phyloP scores from a whole-genome alignment of 2,797 vertebrate genomes.

The Anisognathus igniventris region DNA sequence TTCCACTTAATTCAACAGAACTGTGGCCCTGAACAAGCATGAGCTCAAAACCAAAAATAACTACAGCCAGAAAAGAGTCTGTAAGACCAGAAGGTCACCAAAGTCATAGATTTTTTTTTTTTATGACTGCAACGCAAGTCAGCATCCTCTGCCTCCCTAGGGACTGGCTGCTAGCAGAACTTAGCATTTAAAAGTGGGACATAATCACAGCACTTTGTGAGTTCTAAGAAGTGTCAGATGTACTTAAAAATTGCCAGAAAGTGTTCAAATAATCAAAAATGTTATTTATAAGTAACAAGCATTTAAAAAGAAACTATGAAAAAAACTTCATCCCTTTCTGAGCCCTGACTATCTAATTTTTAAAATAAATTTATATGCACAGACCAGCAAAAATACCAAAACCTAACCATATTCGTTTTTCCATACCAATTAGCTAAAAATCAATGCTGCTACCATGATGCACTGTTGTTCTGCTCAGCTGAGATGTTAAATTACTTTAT shows the following conservation, averaged over 20 bases:
- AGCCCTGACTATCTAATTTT: neutral
- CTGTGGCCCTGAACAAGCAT: neutral
- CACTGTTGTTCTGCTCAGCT: neutral
- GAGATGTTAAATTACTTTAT: neutral
- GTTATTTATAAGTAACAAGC: neutral
- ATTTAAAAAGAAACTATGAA: neutral
- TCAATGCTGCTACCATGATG: neutral
- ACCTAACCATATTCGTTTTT: neutral
- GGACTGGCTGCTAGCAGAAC: neutral
- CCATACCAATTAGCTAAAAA: neutral
- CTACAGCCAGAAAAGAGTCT: neutral
- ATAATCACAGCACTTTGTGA: neutral
- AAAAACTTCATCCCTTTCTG: neutral
- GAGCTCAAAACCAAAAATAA: neutral
- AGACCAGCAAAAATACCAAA: neutral
- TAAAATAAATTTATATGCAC: neutral
- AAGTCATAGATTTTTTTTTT: neutral
- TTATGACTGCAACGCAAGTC: neutral
- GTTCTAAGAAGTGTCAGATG: neutral
- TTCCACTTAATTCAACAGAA: neutral
- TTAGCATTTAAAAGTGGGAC: neutral
- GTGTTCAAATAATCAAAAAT: neutral
- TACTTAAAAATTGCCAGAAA: neutral
- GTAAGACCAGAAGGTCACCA: neutral
- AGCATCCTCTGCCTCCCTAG: neutral